These are phyloP conservation scores for Ditylenchus weischeri DNA, from an alignment of 2,888 invertebrate species.

Conservation along the genomic window DNA sequence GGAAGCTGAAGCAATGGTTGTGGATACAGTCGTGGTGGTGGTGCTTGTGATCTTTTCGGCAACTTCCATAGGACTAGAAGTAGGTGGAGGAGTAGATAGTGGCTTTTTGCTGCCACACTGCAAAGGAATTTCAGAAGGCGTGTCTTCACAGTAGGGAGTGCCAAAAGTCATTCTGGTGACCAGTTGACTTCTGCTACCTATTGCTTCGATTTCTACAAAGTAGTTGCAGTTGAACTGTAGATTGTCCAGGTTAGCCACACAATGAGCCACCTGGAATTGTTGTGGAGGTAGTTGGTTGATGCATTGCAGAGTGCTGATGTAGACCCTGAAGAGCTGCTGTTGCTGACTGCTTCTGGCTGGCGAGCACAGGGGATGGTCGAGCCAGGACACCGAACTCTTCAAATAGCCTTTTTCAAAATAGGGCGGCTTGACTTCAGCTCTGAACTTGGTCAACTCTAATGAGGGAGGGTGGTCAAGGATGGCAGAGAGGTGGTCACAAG, in stretches of 20 bases:
- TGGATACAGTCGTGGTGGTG: no score
- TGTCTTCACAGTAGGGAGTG: constrained; percentile 40
- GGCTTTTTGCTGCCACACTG: constrained; percentile 23
- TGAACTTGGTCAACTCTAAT: constrained; percentile 2
- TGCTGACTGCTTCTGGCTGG: constrained; percentile 10
- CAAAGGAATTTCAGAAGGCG: constrained; percentile 34
- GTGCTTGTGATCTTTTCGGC: no score
- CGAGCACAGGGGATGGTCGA: constrained; percentile 35
- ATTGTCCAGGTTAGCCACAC: constrained; percentile 41
- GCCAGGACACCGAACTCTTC: constrained; percentile 43
- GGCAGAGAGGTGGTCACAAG: background rate
- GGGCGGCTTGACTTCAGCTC: constrained; percentile 35
- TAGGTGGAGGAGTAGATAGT: background rate
- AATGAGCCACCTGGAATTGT: constrained; percentile 41
- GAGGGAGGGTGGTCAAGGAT: background rate
- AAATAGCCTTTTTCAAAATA: constrained; percentile 33
- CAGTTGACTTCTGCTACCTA: background rate
- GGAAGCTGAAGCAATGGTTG: no score
- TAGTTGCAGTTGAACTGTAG: constrained; percentile 51
- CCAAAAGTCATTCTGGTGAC: constrained; percentile 31
- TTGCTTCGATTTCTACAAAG: constrained; percentile 34
- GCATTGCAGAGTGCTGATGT: constrained; percentile 41
- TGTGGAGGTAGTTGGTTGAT: constrained; percentile 31
- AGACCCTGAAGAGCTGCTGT: constrained; percentile 35
- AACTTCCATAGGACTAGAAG: background rate